phyloP scores from a whole-genome alignment of 2,797 vertebrate species.

The Spatula versicolor region DNA sequence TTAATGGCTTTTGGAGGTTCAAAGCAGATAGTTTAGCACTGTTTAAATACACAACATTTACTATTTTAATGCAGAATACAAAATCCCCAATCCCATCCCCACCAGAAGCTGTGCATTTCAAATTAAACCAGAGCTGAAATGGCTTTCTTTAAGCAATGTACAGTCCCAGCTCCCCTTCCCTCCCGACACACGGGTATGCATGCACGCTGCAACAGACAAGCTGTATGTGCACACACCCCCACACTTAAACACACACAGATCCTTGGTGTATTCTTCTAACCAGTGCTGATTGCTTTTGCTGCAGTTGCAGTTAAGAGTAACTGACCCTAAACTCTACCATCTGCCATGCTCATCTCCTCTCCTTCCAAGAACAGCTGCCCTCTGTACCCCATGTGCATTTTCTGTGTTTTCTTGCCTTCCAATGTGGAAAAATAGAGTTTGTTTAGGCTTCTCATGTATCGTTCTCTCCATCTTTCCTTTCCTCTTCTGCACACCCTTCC shows the following conservation, averaged over 20 bases:
- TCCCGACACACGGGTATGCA: background rate
- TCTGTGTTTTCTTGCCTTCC: background rate
- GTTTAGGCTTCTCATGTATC: background rate
- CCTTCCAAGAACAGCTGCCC: background rate
- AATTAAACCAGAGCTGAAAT: background rate
- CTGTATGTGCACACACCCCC: too few relatives aligned
- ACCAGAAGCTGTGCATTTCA: background rate
- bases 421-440: background rate
- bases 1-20: background rate
- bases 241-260: background rate
- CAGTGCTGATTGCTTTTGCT: background rate
- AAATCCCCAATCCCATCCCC: background rate
- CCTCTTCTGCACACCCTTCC: background rate
- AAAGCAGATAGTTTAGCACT: slow-evolving; percentile 22
- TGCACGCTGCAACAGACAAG: background rate
- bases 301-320: background rate
- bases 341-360: background rate
- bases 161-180: background rate
- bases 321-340: background rate
- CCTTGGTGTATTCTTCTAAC: background rate
- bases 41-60: background rate
- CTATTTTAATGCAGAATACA: background rate
- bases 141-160: background rate
- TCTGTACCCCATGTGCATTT: background rate
- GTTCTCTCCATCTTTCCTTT: background rate